Conservation (phyloP, 2,113 vertebrate species). For the Myotis davidii region DNA sequence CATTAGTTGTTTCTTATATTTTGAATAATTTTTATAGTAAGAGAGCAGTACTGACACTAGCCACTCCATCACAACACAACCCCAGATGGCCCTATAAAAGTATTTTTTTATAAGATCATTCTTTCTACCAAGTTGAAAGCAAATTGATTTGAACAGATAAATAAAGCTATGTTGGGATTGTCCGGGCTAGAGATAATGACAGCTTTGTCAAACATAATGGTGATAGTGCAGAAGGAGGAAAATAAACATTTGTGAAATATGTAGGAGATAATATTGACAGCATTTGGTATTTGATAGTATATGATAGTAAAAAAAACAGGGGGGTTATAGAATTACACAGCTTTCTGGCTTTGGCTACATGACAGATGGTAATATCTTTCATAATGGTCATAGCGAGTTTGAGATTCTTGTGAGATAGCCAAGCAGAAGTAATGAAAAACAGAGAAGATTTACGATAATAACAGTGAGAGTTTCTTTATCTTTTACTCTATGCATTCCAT, state of each 20-base stretch:
- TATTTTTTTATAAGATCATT: neutral
- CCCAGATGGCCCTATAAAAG: neutral
- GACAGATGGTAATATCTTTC: neutral
- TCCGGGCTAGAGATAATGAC: neutral
- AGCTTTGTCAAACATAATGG: neutral
- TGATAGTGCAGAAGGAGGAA: neutral
- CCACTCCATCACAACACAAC: neutral
- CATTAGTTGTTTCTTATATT: neutral
- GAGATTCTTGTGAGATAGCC: neutral
- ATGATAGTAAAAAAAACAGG: neutral
- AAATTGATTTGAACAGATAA: neutral
- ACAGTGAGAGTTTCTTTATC: neutral
- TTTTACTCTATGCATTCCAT: neutral
- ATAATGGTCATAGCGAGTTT: neutral
- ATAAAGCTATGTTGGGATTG: neutral
- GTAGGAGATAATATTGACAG: neutral
- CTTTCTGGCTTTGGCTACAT: neutral
- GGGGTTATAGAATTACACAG: neutral
- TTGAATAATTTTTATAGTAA: neutral
- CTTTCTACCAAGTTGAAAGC: neutral
- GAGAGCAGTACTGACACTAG: neutral
- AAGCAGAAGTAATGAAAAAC: neutral
- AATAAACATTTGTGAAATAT: neutral
- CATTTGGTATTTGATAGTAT: neutral
- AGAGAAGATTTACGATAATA: neutral